Percentiles rank a stretch among this genome's conserved stretches.
Conservation (phyloP, 2,797 vertebrate genomes). For the Macropus fuliginosus region DNA sequence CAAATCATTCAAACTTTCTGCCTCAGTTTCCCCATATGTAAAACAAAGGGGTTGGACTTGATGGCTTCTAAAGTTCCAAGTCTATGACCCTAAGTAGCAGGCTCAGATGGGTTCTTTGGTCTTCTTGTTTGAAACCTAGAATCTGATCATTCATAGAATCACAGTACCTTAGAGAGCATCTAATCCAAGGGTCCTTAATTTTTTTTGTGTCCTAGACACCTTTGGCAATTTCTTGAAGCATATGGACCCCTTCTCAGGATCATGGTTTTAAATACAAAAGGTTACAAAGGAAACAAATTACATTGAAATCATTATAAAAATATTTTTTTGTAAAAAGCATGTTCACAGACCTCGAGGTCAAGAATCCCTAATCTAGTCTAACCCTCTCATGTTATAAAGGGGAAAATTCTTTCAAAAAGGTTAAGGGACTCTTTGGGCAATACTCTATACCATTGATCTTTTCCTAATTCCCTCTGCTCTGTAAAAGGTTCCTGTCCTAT, state of each 20-base stretch:
- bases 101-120: background rate
- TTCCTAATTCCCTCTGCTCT: background rate
- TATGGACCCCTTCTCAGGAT: background rate
- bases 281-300: background rate
- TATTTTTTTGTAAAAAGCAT: background rate
- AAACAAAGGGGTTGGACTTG: background rate
- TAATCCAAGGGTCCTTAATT: background rate
- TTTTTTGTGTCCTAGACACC: background rate
- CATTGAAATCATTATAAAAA: background rate
- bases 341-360: background rate
- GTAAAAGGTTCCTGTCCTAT: background rate
- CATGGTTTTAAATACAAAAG: background rate
- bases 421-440: background rate
- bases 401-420: background rate
- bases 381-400: background rate
- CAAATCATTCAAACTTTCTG: background rate
- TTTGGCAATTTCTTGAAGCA: background rate
- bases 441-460: background rate
- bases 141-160: background rate
- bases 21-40: background rate
- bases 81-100: background rate
- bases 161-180: background rate
- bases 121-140: background rate
- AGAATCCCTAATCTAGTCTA: background rate
- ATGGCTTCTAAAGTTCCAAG: background rate